Conservation (phyloP, 2,113 vertebrate species). For the Xerus inauris region DNA sequence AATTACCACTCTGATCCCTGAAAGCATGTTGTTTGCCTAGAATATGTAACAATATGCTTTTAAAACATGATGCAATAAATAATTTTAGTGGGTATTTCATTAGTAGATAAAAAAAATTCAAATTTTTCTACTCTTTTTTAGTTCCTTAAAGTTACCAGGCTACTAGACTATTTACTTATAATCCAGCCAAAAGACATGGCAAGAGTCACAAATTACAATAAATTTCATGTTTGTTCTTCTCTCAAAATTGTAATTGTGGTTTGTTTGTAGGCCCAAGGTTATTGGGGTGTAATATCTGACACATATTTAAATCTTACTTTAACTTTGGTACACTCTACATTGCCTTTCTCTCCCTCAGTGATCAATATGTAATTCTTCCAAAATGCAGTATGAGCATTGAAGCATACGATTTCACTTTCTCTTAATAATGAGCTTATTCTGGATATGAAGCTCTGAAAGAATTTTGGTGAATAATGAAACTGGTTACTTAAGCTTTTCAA, state of each 20-base stretch:
- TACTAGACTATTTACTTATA: neutral
- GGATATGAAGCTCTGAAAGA: constrained; percentile 9
- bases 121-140: neutral
- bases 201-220: neutral
- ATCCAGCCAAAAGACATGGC: neutral
- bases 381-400: neutral
- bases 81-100: neutral
- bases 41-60: neutral
- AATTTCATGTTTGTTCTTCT: neutral
- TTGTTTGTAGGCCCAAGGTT: neutral
- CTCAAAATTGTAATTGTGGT: neutral
- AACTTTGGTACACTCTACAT: neutral
- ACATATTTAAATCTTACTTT: neutral
- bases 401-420: constrained; percentile 40
- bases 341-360: neutral
- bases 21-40: neutral
- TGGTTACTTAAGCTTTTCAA: constrained; percentile 18
- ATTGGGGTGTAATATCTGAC: neutral
- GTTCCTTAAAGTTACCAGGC: neutral
- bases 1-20: neutral
- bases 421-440: constrained; percentile 48
- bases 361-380: constrained; percentile 58
- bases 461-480: constrained; percentile 20
- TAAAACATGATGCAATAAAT: neutral
- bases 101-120: neutral